Evolutionary conservation across 2,888 invertebrate species (phyloP), one percentile per base, ranked within the genome.

Genomic region (Ctenicera cuprea): DNA sequence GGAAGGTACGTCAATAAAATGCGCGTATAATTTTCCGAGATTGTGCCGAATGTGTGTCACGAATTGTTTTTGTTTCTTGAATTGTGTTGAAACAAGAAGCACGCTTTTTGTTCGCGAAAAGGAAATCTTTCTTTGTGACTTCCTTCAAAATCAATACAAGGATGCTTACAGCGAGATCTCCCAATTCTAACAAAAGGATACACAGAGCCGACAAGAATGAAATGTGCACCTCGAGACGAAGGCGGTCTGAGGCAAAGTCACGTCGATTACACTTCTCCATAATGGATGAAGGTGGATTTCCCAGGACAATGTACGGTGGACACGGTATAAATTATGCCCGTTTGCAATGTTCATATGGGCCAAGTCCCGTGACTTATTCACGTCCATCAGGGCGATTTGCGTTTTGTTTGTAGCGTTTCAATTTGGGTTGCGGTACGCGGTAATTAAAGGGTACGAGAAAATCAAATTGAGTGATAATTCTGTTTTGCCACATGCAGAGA

Each of bases 281-380:
- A 78, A 81, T 81, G 80, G 79, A 81, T 81, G 80, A 80, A 80
- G 64, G 74, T 69, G 80, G 80, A 81, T 81, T 81, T 81, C 80
- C 81, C 81, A 76, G 77, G 80, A 79, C 80, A 81, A 80, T 80
- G 80, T 77, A 74, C 77, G 72, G 77, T 79, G 81, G 80, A 80
- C 79, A 74, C 69, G 76, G 71, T 77, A 78, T 80, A 78, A 80
- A 79, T 79, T 79, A 80, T 79, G 78, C 73, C 74, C 74, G 67
- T 65, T 75, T 70, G 43, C 50, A 54, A 16, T 41, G 61, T 52
- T 59, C 65, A 43, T 50, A 63, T 50, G 59, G 50, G 57, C 41
- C 64, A 67, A 38, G 22, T 38, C 48, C 61, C 33, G 50, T 79
- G 74, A 77, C 76, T 80, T 78, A 78, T 79, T 78, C 74, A 75